Conservation (phyloP, 2,888 invertebrate species). For the Harmothoe impar region DNA sequence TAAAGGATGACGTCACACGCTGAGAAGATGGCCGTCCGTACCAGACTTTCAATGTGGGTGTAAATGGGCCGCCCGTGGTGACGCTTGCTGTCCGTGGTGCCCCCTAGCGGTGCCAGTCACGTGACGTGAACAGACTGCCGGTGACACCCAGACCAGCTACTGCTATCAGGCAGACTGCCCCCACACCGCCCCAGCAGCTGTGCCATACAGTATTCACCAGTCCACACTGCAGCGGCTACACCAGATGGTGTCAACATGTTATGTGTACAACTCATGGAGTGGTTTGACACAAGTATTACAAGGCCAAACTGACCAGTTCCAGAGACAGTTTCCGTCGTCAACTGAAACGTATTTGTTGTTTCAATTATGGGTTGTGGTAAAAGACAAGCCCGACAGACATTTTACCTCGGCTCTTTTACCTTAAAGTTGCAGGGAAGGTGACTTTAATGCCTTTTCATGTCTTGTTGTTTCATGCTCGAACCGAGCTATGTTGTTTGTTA, state of each 20-base stretch:
- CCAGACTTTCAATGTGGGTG: too few species aligned
- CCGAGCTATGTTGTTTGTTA: background rate
- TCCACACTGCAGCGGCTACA: background rate
- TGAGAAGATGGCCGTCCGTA: background rate
- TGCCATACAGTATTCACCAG: slow-evolving; percentile 20
- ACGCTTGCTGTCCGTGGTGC: background rate
- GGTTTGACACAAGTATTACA: background rate
- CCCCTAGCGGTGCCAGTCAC: background rate
- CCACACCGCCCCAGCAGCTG: background rate
- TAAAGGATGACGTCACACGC: background rate
- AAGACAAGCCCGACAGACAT: background rate
- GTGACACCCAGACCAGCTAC: background rate
- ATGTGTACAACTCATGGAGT: background rate
- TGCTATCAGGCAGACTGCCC: background rate
- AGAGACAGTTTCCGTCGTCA: slow-evolving; percentile 2
- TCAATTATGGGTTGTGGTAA: background rate
- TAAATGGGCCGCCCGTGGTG: too few species aligned
- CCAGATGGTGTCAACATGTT: background rate
- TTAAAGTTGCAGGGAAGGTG: background rate
- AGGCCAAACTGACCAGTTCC: slow-evolving; percentile 19
- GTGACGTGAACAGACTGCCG: background rate
- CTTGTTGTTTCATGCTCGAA: slow-evolving; percentile 20
- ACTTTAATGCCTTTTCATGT: background rate
- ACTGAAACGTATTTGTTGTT: background rate
- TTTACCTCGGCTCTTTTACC: background rate